A percentile compares a stretch with the other conserved stretches of the same genome.
phyloP scores from a whole-genome alignment of 2,888 invertebrate species.

The Ichneumoninae sp. region DNA sequence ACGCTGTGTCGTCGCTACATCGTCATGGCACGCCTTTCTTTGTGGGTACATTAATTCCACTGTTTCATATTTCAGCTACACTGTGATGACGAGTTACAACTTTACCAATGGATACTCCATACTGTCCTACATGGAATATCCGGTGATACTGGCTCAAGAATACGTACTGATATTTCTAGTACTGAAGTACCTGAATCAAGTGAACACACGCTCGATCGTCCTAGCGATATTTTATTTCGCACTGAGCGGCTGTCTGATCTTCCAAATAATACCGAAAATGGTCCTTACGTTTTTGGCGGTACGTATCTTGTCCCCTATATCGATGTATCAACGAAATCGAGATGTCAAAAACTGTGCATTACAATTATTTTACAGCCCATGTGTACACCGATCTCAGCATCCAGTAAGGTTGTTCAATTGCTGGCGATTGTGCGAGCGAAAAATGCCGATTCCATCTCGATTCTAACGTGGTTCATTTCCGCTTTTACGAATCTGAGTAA shows the following conservation, averaged over 20 bases:
- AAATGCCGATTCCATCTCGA: conserved; percentile 91
- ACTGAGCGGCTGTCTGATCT: conserved; percentile 80
- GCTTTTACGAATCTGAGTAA: conserved; percentile 92
- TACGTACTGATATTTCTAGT: conserved; percentile 90
- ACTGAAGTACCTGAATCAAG: conserved; percentile 87
- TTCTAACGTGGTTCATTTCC: conserved; percentile 93
- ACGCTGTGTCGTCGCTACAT: no score
- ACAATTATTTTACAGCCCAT: conserved; percentile 86
- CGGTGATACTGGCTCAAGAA: conserved; percentile 91
- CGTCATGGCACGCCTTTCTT: no score
- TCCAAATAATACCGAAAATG: conserved; percentile 84
- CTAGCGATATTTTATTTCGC: conserved; percentile 81
- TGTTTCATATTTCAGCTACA: conserved; percentile 87
- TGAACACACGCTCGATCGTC: conserved; percentile 83
- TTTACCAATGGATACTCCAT: conserved; percentile 90
- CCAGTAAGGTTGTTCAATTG: conserved; percentile 92
- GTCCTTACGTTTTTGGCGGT: conserved; percentile 88
- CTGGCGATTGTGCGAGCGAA: conserved; percentile 89
- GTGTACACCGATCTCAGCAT: conserved; percentile 92
- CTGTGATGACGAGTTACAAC: conserved; percentile 93
- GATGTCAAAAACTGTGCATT: not conserved
- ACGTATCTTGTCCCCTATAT: conserved; percentile 79
- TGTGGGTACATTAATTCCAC: not conserved
- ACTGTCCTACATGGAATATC: conserved; percentile 93
- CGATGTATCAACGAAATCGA: not conserved